phyloP scores from a whole-genome alignment of 2,888 invertebrate genomes.

The Yponomeuta malinellus region DNA sequence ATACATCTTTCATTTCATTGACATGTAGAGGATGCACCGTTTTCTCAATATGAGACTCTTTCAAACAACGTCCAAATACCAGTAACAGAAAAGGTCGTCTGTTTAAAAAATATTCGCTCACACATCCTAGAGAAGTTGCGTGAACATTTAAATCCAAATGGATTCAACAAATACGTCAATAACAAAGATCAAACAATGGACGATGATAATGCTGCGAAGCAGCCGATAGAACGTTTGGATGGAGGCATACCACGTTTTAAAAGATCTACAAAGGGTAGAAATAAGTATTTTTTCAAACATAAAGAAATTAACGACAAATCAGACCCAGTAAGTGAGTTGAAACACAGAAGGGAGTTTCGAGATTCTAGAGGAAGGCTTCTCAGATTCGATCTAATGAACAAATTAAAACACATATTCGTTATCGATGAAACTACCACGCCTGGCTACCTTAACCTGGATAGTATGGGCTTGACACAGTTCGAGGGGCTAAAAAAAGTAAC shows the following conservation, averaged over 20 bases:
- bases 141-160: background rate
- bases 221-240: background rate
- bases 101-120: background rate
- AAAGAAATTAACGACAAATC: background rate
- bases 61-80: background rate
- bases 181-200: background rate
- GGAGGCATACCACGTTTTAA: background rate
- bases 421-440: background rate
- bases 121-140: background rate
- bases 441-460: background rate
- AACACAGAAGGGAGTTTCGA: too few relatives aligned
- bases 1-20: background rate
- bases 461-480: background rate
- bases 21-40: background rate
- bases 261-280: background rate
- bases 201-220: background rate
- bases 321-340: background rate
- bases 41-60: background rate
- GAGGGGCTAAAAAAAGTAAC: background rate
- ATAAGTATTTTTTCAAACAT: background rate
- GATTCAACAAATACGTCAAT: background rate
- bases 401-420: background rate
- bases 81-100: background rate
- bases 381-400: background rate
- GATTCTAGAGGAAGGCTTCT: too few relatives aligned